phyloP scores from a whole-genome alignment of 2,113 vertebrate species.

The Synchiropus splendidus region DNA sequence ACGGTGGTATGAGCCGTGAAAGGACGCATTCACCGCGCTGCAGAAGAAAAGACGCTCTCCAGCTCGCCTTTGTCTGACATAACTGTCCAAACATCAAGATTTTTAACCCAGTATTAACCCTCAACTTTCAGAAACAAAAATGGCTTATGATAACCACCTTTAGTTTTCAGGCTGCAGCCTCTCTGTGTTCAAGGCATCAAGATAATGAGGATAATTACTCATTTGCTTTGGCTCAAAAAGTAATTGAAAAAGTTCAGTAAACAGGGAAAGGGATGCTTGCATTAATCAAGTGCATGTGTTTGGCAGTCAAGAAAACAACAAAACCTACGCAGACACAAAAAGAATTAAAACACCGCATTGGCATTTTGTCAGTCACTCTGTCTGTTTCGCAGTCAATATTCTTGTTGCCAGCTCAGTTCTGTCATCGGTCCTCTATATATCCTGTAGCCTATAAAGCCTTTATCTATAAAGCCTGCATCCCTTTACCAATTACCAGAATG shows the following conservation, averaged over 20 bases:
- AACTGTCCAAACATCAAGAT: constrained; percentile 10
- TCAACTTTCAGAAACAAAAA: too few species aligned
- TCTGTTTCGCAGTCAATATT: too few species aligned
- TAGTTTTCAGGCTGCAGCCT: constrained; percentile 9
- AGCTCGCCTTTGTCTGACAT: constrained; percentile 12
- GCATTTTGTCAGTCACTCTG: too few species aligned
- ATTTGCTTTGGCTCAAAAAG: too few species aligned
- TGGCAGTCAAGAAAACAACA: constrained; percentile 3
- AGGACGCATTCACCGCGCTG: constrained; percentile 23
- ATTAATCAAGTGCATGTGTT: constrained; percentile 1
- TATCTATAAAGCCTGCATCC: too few species aligned
- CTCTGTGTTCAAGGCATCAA: not conserved
- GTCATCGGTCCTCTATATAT: too few species aligned
- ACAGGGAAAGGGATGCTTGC: too few species aligned
- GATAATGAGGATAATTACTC: constrained; percentile 11
- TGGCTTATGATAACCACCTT: not conserved
- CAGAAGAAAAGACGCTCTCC: constrained; percentile 12
- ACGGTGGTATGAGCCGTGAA: constrained; percentile 4
- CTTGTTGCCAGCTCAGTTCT: too few species aligned
- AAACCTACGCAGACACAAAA: constrained; percentile 10
- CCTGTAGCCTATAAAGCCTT: too few species aligned
- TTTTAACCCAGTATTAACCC: too few species aligned
- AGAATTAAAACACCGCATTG: constrained; percentile 1
- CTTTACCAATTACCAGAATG: too few species aligned
- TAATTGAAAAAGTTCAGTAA: too few species aligned